Evolutionary conservation across 2,888 invertebrate genomes (phyloP).

Genomic region (Epinotia nisella): DNA sequence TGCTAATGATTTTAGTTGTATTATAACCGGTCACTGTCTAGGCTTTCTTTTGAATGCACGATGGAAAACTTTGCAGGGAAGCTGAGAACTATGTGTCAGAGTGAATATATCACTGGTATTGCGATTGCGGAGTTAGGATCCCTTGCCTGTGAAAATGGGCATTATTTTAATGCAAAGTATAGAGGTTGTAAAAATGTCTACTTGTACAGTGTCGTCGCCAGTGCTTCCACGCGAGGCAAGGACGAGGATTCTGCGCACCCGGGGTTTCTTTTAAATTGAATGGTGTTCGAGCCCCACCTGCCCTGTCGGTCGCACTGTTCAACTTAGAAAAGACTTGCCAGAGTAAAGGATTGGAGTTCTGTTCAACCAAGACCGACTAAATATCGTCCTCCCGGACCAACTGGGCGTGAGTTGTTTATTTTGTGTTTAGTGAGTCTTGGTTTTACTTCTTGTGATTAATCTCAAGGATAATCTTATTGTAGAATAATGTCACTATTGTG

Average conservation of each 20-base stretch:
- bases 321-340: slow-evolving; percentile 83
- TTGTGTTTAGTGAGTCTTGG: slow-evolving; percentile 85
- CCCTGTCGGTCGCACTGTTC: slow-evolving; percentile 81
- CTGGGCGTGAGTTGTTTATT: slow-evolving; percentile 69
- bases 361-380: slow-evolving; percentile 86
- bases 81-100: slow-evolving; percentile 82
- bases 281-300: slow-evolving; percentile 79
- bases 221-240: slow-evolving; percentile 62
- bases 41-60: slow-evolving; percentile 80
- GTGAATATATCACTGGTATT: slow-evolving; percentile 80
- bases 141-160: slow-evolving; percentile 90
- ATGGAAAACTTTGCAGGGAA: slow-evolving; percentile 83
- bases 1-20: slow-evolving; percentile 67
- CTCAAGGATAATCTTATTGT: slow-evolving; percentile 61
- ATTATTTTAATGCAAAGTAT: slow-evolving; percentile 97
- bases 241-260: slow-evolving; percentile 78
- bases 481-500: slow-evolving; percentile 54
- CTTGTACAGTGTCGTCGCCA: slow-evolving; percentile 78
- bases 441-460: slow-evolving; percentile 75
- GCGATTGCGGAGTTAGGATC: slow-evolving; percentile 82
- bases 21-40: slow-evolving; percentile 70
- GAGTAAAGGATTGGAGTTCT: slow-evolving; percentile 84
- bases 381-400: slow-evolving; percentile 69
- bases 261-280: slow-evolving; percentile 84
- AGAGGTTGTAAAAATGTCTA: slow-evolving; percentile 90